phyloP scores from a whole-genome alignment of 2,888 invertebrate species.

The Drosophila putrida region DNA sequence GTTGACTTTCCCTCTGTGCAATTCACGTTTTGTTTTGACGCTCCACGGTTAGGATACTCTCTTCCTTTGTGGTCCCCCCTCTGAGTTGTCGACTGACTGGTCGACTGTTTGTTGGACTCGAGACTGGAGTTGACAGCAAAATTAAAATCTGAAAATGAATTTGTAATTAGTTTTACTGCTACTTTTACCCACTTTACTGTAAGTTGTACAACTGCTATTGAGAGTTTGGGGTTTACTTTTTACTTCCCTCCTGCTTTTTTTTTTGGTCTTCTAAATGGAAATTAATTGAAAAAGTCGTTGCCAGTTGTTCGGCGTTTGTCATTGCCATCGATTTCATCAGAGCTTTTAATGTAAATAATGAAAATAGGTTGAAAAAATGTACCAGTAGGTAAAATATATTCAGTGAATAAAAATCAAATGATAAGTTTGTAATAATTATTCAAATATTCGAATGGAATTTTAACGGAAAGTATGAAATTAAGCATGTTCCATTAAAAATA shows the following conservation, averaged over 20 bases:
- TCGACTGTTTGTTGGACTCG: conserved; percentile 43
- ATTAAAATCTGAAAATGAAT: conserved; percentile 83
- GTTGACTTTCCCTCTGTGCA: conserved; percentile 14
- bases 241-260: conserved; percentile 19
- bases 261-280: conserved; percentile 52
- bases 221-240: conserved; percentile 26
- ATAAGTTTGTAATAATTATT: no score
- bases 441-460: no score
- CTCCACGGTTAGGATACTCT: conserved; percentile 16
- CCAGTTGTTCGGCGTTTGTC: conserved; percentile 38
- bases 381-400: not conserved
- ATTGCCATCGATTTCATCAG: conserved; percentile 33
- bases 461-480: no score
- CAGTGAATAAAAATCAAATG: not conserved
- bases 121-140: conserved; percentile 79
- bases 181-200: conserved; percentile 59
- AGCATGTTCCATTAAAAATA: no score
- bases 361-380: conserved; percentile 11
- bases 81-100: conserved; percentile 29
- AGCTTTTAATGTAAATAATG: not conserved
- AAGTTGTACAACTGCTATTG: conserved; percentile 43
- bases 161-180: conserved; percentile 83
- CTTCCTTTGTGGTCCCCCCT: not conserved
- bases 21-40: conserved; percentile 44
- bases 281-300: conserved; percentile 82